Evolutionary conservation across 2,797 vertebrate species (phyloP).

Genomic region (Bovichtus diacanthus): DNA sequence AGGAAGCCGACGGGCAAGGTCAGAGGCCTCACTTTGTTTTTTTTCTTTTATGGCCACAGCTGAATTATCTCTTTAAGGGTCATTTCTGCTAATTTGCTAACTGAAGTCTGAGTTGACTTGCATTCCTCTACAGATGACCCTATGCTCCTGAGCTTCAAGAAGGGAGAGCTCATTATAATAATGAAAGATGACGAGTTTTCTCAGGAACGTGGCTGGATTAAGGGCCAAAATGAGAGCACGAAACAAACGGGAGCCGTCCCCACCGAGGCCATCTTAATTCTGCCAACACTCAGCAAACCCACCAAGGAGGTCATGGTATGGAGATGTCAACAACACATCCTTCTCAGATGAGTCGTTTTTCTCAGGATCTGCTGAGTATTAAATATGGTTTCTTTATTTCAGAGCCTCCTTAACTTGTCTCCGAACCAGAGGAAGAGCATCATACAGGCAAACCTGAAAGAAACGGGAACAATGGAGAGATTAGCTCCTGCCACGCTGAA

Average conservation of each 20-base stretch:
- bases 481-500: constrained; percentile 88
- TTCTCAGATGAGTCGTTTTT: neutral
- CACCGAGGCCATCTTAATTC: constrained; percentile 84
- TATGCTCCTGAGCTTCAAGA: constrained; percentile 90
- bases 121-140: constrained; percentile 84
- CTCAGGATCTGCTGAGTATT: neutral
- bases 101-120: neutral
- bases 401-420: constrained; percentile 90
- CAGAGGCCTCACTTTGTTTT: constrained; percentile 1
- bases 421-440: constrained; percentile 91
- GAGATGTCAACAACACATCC: neutral
- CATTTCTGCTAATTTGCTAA: neutral
- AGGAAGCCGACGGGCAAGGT: constrained; percentile 85
- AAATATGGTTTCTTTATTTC: constrained; percentile 20
- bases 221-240: constrained; percentile 87
- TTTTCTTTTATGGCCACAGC: neutral
- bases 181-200: constrained; percentile 86
- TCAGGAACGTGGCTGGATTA: constrained; percentile 86
- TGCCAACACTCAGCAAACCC: constrained; percentile 92
- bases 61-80: neutral
- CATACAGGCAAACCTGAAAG: constrained; percentile 76
- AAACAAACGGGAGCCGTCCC: constrained; percentile 88
- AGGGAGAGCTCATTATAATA: constrained; percentile 91
- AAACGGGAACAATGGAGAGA: constrained; percentile 78
- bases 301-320: constrained; percentile 91